A percentile compares a stretch with the other conserved stretches of the same genome.
Evolutionary conservation across 2,797 vertebrate species (phyloP).

Genomic region (Xerus rutilus): DNA sequence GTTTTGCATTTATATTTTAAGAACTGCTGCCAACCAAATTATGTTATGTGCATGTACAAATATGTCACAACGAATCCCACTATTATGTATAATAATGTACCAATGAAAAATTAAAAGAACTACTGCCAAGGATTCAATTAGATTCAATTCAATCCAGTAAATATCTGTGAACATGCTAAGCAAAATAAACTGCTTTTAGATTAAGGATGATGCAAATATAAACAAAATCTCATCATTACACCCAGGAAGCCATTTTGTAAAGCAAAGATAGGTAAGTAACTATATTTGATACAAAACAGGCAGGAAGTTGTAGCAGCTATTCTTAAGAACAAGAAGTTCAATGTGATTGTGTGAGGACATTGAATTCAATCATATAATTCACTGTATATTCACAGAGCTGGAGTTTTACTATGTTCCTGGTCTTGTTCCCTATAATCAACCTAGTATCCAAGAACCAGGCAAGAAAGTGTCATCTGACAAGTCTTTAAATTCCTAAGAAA

Average conservation of each 20-base stretch:
- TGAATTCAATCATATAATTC: neutral
- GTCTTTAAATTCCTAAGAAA: neutral
- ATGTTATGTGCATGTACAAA: no score
- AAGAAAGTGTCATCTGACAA: neutral
- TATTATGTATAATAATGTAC: no score
- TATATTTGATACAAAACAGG: neutral
- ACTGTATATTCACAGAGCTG: neutral
- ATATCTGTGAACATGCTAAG: neutral
- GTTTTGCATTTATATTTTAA: neutral
- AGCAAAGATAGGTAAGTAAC: neutral
- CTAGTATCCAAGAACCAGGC: neutral
- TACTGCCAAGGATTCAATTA: neutral
- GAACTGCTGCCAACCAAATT: neutral
- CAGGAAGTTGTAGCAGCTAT: neutral
- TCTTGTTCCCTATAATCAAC: slow-evolving; percentile 5
- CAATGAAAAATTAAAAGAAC: no score
- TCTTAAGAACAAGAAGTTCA: neutral
- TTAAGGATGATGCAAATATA: neutral
- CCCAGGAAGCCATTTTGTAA: neutral
- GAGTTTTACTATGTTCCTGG: neutral
- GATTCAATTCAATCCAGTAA: neutral
- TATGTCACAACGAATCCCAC: no score
- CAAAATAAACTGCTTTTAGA: slow-evolving; percentile 15
- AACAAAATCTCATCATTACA: neutral
- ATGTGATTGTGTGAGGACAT: neutral